Evolutionary conservation across 2,888 invertebrate genomes (phyloP).

Genomic region (Nephrotoma guestfalica): DNA sequence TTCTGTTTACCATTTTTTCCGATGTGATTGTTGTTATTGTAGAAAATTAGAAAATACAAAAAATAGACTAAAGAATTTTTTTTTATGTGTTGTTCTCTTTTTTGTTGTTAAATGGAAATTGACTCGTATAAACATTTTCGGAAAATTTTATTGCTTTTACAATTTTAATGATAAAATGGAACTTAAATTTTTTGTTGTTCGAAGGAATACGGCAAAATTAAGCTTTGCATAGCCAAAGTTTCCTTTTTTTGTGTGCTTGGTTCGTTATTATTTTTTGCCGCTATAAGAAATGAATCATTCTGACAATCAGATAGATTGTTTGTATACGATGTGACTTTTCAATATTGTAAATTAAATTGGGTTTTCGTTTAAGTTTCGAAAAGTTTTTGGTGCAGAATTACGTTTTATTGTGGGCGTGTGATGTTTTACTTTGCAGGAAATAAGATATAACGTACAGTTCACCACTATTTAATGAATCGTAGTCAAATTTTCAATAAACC

Average conservation of each 20-base stretch:
- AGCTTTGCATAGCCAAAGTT: not conserved
- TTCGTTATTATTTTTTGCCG: not conserved
- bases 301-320: not conserved
- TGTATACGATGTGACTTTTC: not conserved
- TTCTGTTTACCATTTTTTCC: not conserved
- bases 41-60: not conserved
- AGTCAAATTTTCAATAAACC: too few species aligned
- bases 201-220: not conserved
- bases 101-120: not conserved
- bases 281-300: not conserved
- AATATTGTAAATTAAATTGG: not conserved
- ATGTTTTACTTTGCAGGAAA: not conserved
- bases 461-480: too few species aligned
- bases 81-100: not conserved
- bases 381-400: not conserved
- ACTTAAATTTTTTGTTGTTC: not conserved
- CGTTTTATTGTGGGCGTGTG: not conserved
- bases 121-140: not conserved
- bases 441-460: too few species aligned
- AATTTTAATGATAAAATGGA: not conserved
- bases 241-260: not conserved
- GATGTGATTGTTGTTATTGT: not conserved
- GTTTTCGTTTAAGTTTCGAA: not conserved
- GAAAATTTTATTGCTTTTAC: not conserved
- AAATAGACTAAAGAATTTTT: not conserved